These are phyloP conservation scores for Orchesellides sinensis DNA, from an alignment of 2,888 invertebrate genomes.

Conservation along the genomic window DNA sequence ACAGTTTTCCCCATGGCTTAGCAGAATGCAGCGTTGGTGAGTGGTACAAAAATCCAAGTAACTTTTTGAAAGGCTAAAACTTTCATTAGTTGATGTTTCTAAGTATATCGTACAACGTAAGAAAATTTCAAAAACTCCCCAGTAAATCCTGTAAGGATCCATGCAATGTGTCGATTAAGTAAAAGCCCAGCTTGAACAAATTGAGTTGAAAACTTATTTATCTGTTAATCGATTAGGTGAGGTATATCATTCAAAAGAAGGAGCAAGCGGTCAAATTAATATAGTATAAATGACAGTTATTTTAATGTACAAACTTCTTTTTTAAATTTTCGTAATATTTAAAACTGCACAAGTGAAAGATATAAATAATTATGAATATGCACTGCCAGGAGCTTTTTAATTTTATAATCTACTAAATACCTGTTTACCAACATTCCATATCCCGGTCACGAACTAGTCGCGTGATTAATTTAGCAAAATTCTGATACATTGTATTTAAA, in stretches of 20 bases:
- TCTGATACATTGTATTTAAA: too few relatives aligned
- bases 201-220: neutral
- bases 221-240: too few relatives aligned
- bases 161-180: neutral
- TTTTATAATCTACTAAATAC: too few relatives aligned
- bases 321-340: too few relatives aligned
- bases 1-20: neutral
- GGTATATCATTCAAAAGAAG: too few relatives aligned
- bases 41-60: slow-evolving; percentile 5
- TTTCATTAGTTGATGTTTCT: neutral
- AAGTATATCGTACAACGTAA: neutral
- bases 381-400: too few relatives aligned
- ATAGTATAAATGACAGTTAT: neutral
- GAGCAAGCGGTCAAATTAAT: neutral
- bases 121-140: neutral
- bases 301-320: neutral
- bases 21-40: neutral
- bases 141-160: neutral
- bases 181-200: neutral
- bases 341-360: too few relatives aligned
- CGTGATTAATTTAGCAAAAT: too few relatives aligned
- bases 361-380: too few relatives aligned
- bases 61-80: neutral
- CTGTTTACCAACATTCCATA: too few relatives aligned
- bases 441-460: too few relatives aligned